Evolutionary conservation across 2,797 vertebrate genomes (phyloP).

Genomic region (Hypotaenidia philippensis): DNA sequence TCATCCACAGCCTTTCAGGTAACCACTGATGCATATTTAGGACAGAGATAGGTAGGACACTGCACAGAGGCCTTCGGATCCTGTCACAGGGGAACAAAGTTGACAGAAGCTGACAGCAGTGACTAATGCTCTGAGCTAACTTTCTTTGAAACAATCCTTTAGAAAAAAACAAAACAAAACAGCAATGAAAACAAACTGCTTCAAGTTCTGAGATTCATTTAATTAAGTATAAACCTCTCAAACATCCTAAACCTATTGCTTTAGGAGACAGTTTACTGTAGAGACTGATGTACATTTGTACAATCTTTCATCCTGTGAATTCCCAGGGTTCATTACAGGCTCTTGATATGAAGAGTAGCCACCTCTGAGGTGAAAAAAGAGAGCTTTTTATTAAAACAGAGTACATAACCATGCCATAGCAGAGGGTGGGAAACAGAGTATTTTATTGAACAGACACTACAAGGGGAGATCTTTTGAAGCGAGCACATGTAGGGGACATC

Average conservation of each 20-base stretch:
- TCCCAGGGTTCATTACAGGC: neutral
- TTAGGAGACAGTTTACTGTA: neutral
- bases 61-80: constrained; percentile 32
- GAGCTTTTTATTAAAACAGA: neutral
- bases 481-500: neutral
- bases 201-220: neutral
- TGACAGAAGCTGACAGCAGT: constrained; percentile 28
- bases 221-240: neutral
- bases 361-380: neutral
- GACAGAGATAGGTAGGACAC: neutral
- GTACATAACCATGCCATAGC: neutral
- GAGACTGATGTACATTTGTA: neutral
- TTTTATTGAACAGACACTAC: neutral
- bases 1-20: constrained; percentile 65
- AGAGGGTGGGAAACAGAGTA: neutral
- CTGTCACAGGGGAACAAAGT: constrained; percentile 1
- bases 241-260: neutral
- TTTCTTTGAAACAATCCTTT: neutral
- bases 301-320: neutral
- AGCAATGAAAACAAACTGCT: neutral
- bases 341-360: neutral
- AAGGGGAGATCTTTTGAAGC: neutral
- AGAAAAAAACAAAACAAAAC: neutral
- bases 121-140: constrained; percentile 12
- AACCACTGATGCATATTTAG: constrained; percentile 64